Conservation (phyloP, 2,113 vertebrate species). For the Egretta garzetta region DNA sequence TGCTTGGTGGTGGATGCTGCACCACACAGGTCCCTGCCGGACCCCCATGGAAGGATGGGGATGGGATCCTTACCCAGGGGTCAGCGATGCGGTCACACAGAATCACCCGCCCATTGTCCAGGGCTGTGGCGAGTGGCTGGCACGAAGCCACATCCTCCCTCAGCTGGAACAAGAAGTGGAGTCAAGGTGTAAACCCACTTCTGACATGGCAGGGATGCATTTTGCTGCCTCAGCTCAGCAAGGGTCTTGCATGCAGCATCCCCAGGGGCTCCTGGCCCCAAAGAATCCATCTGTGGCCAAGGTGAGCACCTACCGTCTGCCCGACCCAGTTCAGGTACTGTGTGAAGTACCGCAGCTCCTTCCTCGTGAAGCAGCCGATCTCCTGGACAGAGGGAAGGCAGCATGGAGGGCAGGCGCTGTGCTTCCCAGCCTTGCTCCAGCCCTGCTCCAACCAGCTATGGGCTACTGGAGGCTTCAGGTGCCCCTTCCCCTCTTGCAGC, state of each 20-base stretch:
- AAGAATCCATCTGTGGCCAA: too few relatives aligned
- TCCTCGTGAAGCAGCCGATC: constrained; percentile 68
- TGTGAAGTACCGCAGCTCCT: constrained; percentile 64
- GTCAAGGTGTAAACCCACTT: not conserved
- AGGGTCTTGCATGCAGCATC: not conserved
- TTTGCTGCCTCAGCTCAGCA: fast-evolving
- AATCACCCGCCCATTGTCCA: constrained; percentile 77
- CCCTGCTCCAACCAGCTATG: not conserved
- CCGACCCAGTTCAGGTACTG: constrained; percentile 76
- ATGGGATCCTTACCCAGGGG: constrained; percentile 77
- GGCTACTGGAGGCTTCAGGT: not conserved
- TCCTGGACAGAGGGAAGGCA: constrained; percentile 60
- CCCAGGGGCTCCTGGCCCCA: fast-evolving
- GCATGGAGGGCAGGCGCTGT: fast-evolving
- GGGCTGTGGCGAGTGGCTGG: constrained; percentile 70
- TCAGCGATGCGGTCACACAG: constrained; percentile 77
- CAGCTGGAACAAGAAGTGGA: constrained; percentile 51
- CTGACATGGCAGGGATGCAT: fast-evolving
- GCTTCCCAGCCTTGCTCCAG: not conserved
- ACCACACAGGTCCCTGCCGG: fast-evolving
- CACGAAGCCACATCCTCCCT: constrained; percentile 78
- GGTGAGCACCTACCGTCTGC: constrained; percentile 66
- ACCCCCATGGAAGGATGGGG: fast-evolving
- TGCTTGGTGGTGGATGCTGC: not conserved
- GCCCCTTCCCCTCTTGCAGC: not conserved